Conservation (phyloP, 1,140 invertebrate genomes). For the Camponotus vicinus region DNA sequence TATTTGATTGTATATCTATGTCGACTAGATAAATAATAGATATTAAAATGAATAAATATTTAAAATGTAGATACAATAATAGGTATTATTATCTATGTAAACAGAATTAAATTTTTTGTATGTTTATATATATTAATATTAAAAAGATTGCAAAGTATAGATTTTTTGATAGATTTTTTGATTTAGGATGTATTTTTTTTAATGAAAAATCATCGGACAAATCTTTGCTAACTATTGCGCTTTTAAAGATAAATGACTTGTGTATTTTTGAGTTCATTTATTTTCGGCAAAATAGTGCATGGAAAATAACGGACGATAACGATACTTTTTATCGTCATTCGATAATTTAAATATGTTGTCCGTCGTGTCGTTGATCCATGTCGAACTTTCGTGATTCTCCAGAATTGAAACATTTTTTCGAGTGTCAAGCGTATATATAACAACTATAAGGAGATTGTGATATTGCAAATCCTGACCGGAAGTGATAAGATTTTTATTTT, state of each 20-base stretch:
- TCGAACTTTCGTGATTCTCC: slow-evolving; percentile 31
- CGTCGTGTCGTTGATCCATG: slow-evolving; percentile 52
- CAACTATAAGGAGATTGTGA: background rate
- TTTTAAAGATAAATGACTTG: no score
- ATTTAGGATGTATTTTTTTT: background rate
- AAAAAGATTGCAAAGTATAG: background rate
- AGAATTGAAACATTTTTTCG: background rate
- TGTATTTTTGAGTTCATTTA: background rate
- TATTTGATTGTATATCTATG: no score
- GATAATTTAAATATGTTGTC: slow-evolving; percentile 44
- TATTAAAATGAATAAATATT: no score
- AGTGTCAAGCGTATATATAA: background rate
- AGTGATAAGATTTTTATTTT: slow-evolving; percentile 40
- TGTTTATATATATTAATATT: background rate
- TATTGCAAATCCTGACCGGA: background rate
- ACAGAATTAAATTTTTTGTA: background rate
- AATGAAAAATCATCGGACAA: background rate
- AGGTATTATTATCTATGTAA: no score
- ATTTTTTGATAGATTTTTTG: background rate
- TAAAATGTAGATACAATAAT: no score
- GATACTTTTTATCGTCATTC: slow-evolving; percentile 48
- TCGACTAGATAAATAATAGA: no score
- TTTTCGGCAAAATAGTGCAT: background rate
- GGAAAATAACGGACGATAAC: background rate
- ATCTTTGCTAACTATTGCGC: background rate